These are phyloP conservation scores for Mixornis gularis DNA, from an alignment of 2,113 vertebrate genomes.

Conservation along the genomic window DNA sequence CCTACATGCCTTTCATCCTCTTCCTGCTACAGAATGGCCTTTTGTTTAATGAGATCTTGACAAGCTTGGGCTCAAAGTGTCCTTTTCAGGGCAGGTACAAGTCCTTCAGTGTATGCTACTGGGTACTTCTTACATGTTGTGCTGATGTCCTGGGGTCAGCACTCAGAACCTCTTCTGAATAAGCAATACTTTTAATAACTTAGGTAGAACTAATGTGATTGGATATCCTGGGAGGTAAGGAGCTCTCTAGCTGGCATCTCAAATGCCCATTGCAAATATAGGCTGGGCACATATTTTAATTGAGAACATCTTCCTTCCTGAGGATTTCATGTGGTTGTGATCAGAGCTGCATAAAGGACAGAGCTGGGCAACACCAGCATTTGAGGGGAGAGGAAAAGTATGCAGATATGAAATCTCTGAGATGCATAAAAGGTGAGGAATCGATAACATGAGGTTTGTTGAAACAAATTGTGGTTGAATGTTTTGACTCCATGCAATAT, in stretches of 20 bases:
- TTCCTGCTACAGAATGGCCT: background rate
- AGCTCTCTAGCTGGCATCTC: background rate
- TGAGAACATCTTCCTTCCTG: background rate
- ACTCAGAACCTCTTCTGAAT: background rate
- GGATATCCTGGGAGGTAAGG: background rate
- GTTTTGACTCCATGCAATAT: background rate
- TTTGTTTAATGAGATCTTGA: background rate
- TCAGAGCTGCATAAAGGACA: background rate
- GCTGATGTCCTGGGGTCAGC: background rate
- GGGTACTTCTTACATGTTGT: background rate
- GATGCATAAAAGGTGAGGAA: slow-evolving; percentile 22
- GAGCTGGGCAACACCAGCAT: background rate
- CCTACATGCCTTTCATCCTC: background rate
- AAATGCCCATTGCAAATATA: background rate
- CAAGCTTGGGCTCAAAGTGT: background rate
- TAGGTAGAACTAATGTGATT: background rate
- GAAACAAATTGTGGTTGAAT: background rate
- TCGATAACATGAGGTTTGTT: slow-evolving; percentile 4
- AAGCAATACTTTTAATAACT: background rate
- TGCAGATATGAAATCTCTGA: background rate
- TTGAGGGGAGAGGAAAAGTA: background rate
- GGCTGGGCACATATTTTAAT: slow-evolving; percentile 17
- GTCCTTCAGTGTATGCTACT: background rate
- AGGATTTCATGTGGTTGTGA: background rate
- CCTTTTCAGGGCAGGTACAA: background rate